These are phyloP conservation scores for Apogon talboti DNA, from an alignment of 2,797 vertebrate species.

Conservation along the genomic window DNA sequence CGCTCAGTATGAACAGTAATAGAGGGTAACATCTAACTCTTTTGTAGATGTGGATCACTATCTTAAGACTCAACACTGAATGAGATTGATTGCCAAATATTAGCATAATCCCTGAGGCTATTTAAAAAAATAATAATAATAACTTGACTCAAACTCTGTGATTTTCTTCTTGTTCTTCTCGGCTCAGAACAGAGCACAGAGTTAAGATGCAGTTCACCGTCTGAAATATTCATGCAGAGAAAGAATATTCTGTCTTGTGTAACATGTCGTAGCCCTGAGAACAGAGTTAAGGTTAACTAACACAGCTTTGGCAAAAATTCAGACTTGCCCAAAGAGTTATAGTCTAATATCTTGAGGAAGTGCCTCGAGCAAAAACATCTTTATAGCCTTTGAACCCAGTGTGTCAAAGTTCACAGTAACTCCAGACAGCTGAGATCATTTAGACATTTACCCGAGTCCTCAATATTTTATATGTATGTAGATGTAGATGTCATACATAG, in stretches of 20 bases:
- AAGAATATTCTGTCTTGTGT: constrained; percentile 21
- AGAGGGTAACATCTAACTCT: constrained; percentile 16
- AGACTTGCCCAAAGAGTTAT: constrained; percentile 19
- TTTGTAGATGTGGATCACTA: constrained; percentile 25
- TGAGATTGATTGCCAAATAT: constrained; percentile 41
- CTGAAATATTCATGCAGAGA: constrained; percentile 50
- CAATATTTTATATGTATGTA: neutral
- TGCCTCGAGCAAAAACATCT: constrained; percentile 10
- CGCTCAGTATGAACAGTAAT: constrained; percentile 3
- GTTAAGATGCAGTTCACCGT: constrained; percentile 36
- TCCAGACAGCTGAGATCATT: constrained; percentile 8
- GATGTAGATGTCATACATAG: neutral
- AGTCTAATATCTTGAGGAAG: constrained; percentile 28
- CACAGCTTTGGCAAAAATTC: constrained; percentile 27
- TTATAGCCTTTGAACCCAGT: constrained; percentile 10
- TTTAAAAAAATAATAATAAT: constrained; percentile 19
- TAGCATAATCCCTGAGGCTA: constrained; percentile 46
- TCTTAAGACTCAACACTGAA: constrained; percentile 23
- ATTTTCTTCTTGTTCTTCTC: constrained; percentile 33
- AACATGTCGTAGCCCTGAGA: constrained; percentile 22
- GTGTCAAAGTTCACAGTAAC: constrained; percentile 8
- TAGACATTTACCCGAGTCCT: constrained; percentile 21
- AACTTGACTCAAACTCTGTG: constrained; percentile 8
- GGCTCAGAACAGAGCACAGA: constrained; percentile 12
- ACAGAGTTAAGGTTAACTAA: constrained; percentile 38